Base-by-base conservation (phyloP, 2,797 vertebrate species). In the Syncerus caffer region DNA sequence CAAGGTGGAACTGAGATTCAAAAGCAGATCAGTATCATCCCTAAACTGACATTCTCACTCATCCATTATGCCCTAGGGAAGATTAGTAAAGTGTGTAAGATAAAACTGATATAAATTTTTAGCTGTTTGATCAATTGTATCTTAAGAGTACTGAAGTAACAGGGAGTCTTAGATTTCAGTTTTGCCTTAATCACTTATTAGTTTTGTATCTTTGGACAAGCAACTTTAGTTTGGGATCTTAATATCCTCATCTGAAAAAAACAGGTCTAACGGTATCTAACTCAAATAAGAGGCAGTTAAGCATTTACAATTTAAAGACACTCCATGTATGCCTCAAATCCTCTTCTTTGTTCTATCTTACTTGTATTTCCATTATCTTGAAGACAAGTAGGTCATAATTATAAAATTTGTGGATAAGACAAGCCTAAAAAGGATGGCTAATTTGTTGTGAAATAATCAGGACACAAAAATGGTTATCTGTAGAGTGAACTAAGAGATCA, bases 321-420 rank as follows among this genome's bases (percentile, higher is more conserved):
- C 23, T 60, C 50, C 64, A 67, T 84, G 38, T 88, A n/a, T 57
- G 76, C 55, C 67, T 31, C 51, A 47, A 9, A 42, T 47, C 51
- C 45, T 93, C 21, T 92, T 23, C 51, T 82, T 87, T 60, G 15
- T 85, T 97, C 50, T 94, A 5, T 82, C 50, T 94, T 86, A 92
- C 47, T 95, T 51, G 2, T 55, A 67, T 88, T 95, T 95, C 96
- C 82, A 74, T 95, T 85, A 67, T 96, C 47, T 74, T 83, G 38
- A 95, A 91, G 67, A 79, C 19, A 34, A 8, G 15, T 42, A 85
- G 58, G 57, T 21, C 31, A 80, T 80, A 64, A 89, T 90, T 57
- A 58, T 83, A 47, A 79, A 27, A 60, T 90, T 23, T 67, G 42
- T 94, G 50, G 80, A 67, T 67, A 80, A 71, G 5, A 85, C 34